These are phyloP conservation scores for Daubentonia madagascariensis DNA, from an alignment of 2,113 vertebrate genomes.

Conservation along the genomic window DNA sequence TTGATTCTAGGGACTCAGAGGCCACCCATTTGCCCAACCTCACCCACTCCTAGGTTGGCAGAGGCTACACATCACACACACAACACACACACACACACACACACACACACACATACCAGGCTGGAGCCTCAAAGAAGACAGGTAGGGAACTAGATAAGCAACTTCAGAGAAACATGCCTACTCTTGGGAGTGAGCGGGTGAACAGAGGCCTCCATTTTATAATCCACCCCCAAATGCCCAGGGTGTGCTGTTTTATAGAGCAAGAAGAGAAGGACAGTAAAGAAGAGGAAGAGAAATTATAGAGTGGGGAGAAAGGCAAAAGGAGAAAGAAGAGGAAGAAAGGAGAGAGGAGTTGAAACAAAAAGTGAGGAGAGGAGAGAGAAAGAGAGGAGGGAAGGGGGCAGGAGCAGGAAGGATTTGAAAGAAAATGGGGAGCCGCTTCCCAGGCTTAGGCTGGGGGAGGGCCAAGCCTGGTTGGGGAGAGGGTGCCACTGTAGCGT, in stretches of 20 bases:
- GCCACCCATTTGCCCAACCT: background rate
- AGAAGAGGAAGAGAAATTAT: background rate
- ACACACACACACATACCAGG: background rate
- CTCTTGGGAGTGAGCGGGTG: background rate
- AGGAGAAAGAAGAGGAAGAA: background rate
- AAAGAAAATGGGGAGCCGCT: background rate
- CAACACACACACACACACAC: accelerated
- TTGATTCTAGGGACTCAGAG: background rate
- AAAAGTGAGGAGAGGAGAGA: background rate
- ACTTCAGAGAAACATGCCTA: background rate
- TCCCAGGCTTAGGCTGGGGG: background rate
- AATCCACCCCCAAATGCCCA: background rate
- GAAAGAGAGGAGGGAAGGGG: background rate
- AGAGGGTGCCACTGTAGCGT: background rate
- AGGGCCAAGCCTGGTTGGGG: background rate
- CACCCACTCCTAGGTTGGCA: background rate
- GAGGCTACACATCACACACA: background rate
- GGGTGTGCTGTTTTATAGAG: background rate
- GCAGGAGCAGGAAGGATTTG: background rate
- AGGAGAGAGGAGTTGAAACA: background rate
- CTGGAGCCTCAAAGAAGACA: background rate
- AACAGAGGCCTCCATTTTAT: background rate
- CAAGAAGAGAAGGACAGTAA: background rate
- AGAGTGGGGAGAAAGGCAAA: background rate
- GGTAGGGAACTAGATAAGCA: background rate